These are phyloP conservation scores for Pseudopipra pipra DNA, from an alignment of 2,113 vertebrate genomes.

Conservation along the genomic window DNA sequence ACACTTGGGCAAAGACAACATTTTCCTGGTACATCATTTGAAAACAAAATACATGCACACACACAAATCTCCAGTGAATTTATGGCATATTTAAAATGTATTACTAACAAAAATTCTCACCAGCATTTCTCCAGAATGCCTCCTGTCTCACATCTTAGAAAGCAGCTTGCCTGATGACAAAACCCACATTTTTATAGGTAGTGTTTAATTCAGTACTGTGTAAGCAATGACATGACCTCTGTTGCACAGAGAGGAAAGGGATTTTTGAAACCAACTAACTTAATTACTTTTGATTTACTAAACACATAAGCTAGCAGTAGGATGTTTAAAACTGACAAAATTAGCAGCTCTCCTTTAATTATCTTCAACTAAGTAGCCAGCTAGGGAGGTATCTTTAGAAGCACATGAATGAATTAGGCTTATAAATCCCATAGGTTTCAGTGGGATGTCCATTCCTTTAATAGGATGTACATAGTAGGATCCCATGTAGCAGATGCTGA, in stretches of 20 bases:
- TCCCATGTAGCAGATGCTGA: not conserved
- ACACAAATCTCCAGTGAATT: not conserved
- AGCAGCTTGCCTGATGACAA: not conserved
- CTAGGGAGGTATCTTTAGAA: not conserved
- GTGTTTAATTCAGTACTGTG: not conserved
- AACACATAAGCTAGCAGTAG: not conserved
- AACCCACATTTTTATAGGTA: not conserved
- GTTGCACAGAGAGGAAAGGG: not conserved
- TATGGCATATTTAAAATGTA: not conserved
- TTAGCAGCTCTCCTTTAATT: not conserved
- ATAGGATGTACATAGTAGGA: not conserved
- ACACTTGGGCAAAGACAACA: not conserved
- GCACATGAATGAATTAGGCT: not conserved
- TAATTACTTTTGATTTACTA: constrained; percentile 10
- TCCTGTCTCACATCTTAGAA: not conserved
- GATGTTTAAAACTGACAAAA: not conserved
- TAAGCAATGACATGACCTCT: not conserved
- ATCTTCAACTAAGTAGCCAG: not conserved
- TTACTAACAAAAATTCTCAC: not conserved
- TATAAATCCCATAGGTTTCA: not conserved
- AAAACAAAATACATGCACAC: not conserved
- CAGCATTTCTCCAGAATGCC: not conserved
- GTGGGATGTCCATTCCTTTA: not conserved
- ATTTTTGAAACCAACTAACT: constrained; percentile 6
- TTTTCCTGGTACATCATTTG: not conserved